Evolutionary conservation across 2,888 invertebrate species (phyloP).

Genomic region (Lordiphosa andalusiaca): DNA sequence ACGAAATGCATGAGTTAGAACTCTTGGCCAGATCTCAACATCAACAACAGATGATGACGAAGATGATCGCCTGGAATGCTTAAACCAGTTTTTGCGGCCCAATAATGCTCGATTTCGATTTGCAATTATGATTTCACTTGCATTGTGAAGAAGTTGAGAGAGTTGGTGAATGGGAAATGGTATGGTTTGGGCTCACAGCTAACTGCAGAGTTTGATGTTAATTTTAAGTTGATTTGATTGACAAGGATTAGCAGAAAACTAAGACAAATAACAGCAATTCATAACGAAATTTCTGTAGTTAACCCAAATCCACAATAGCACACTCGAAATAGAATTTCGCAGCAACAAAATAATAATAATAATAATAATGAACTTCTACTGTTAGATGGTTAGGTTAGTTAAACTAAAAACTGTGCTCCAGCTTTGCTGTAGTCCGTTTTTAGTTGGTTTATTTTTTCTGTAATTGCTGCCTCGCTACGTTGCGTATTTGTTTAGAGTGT

Average conservation of each 20-base stretch:
- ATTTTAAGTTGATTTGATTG: background rate
- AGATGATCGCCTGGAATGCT: conserved; percentile 40
- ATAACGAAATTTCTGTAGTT: conserved; percentile 16
- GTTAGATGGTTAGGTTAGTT: conserved; percentile 41
- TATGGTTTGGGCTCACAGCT: conserved; percentile 3
- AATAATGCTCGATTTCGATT: conserved; percentile 68
- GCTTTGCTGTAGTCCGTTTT: background rate
- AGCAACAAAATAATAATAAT: conserved; percentile 23
- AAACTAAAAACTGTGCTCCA: conserved; percentile 30
- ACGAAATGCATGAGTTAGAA: conserved; percentile 63
- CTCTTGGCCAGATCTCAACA: conserved; percentile 12
- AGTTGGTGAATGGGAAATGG: conserved; percentile 20
- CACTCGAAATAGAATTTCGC: conserved; percentile 21
- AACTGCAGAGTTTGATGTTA: background rate
- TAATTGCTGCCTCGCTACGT: conserved; percentile 6
- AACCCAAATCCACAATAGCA: conserved; percentile 54
- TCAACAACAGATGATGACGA: conserved; percentile 10
- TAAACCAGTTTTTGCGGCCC: conserved; percentile 70
- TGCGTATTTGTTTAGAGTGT: conserved; percentile 17
- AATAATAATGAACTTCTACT: conserved; percentile 20
- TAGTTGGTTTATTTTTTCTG: too few relatives aligned
- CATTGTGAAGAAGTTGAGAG: conserved; percentile 28
- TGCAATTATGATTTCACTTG: conserved; percentile 75
- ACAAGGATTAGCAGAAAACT: too few relatives aligned
- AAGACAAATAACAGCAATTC: conserved; percentile 22